Evolutionary conservation across 2,797 vertebrate genomes (phyloP), one percentile per base, ranked within the genome.

Genomic region (Kryptopterus vitreolus): DNA sequence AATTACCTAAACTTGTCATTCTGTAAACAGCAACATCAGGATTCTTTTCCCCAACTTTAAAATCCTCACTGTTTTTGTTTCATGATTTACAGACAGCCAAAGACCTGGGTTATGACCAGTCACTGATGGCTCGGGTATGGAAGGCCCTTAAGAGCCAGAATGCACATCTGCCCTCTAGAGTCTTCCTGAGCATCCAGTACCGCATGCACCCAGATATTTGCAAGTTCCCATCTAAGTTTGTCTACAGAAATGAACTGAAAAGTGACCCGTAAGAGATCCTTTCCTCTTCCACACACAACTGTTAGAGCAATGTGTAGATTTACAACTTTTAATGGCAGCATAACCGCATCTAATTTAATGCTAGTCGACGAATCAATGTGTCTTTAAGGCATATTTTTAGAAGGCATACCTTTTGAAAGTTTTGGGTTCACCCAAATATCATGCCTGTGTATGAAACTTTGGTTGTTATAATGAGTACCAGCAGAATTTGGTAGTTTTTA

Each of bases 121-220:
- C 95, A 0, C 75, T 96, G 86, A 95, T 96, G 94, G 93, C 90
- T 0, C 92, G 95, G 0, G 89, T 96, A 77, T 93, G 86, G 77
- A 89, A 65, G 2, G 89, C 91, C 63, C 86, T 96, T 50, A 88
- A 92, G 16, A 80, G 82, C 59, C 83, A 76, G 18, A 88, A 82
- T 0, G 0, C 77, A 11, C 87, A 78, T 0, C 0, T 81, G 7
- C 83, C 88, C 52, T 93, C 93, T 0, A 72, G 94, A 1, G 8
- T 94, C 57, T 93, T 94, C 88, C 92, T 96, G 15, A 92, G 88
- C 0, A 10, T 88, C 7, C 95, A 96, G 87, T 96, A 96, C 86
- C 88, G 95, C 63, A 96, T 96, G 95, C 95, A 96, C 81, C 95
- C 95, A 0, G 93, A 95, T 76, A 96, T 96, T 86, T 96, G 94